Percentiles rank a stretch among this genome's conserved stretches.
Evolutionary conservation across 2,797 vertebrate genomes (phyloP).

Genomic region (Myripristis jacobus): DNA sequence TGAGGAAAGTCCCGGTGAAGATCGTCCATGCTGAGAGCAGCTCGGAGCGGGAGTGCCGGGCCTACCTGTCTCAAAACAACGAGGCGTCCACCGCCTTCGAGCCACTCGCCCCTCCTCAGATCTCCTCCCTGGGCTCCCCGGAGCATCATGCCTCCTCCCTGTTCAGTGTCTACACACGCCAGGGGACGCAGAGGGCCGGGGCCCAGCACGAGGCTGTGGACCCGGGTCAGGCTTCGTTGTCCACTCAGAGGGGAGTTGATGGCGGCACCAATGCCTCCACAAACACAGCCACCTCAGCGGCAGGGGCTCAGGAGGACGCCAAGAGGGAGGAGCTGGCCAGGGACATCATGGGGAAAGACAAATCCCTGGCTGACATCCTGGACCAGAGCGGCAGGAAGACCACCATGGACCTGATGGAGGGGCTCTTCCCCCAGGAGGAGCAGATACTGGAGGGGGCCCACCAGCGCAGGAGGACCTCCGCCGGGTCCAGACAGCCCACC

Average conservation of each 20-base stretch:
- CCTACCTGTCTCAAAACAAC: conserved; percentile 74
- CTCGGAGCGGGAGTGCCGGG: conserved; percentile 82
- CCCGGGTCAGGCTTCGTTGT: background rate
- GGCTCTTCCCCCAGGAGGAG: conserved; percentile 90
- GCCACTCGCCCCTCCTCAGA: conserved; percentile 76
- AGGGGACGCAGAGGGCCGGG: conserved; percentile 2
- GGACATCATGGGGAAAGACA: conserved; percentile 89
- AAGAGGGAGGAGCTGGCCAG: conserved; percentile 91
- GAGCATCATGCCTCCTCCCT: conserved; percentile 80
- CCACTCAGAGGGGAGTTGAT: background rate
- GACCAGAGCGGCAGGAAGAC: conserved; percentile 88
- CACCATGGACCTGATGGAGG: conserved; percentile 92
- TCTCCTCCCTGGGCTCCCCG: conserved; percentile 77
- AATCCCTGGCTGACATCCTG: conserved; percentile 89
- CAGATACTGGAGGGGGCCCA: conserved; percentile 87
- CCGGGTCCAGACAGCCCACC: conserved; percentile 69
- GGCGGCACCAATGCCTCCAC: background rate
- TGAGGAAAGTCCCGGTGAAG: conserved; percentile 89
- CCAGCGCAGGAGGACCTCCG: conserved; percentile 85
- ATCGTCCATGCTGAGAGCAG: conserved; percentile 87
- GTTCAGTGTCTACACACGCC: conserved; percentile 86
- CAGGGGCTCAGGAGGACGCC: conserved; percentile 82
- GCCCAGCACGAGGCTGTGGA: background rate
- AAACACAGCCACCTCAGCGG: background rate
- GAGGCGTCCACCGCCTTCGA: conserved; percentile 61